A percentile compares a stretch with the other conserved stretches of the same genome.
Evolutionary conservation across 2,113 vertebrate species (phyloP).

Genomic region (Choloepus hoffmanni): DNA sequence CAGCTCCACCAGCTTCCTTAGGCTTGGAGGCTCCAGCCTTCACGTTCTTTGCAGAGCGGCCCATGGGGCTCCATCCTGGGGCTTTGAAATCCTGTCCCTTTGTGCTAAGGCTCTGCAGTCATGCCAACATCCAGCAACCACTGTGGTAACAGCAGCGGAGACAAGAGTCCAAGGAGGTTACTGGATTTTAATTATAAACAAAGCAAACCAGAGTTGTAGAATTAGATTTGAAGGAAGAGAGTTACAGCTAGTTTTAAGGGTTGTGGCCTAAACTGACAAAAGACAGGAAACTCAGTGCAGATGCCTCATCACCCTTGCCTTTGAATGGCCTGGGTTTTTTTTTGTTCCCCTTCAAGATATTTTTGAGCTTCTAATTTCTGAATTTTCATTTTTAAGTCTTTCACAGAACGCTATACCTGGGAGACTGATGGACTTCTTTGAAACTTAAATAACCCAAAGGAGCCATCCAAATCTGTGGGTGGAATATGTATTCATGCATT

Average conservation of each 20-base stretch:
- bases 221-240: slow-evolving; percentile 47
- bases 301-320: slow-evolving; percentile 47
- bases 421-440: slow-evolving; percentile 76
- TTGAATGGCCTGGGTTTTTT: neutral
- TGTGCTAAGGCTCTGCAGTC: neutral
- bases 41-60: neutral
- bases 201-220: slow-evolving; percentile 52
- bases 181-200: slow-evolving; percentile 70
- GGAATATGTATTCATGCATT: slow-evolving; percentile 75
- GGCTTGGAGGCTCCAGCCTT: neutral
- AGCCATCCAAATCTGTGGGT: slow-evolving; percentile 68
- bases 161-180: slow-evolving; percentile 56
- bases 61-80: neutral
- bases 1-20: neutral
- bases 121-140: neutral
- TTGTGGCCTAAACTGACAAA: slow-evolving; percentile 63
- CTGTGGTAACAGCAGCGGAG: neutral
- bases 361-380: slow-evolving; percentile 78
- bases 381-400: slow-evolving; percentile 74
- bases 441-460: slow-evolving; percentile 81
- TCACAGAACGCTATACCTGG: slow-evolving; percentile 54
- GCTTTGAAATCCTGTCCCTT: neutral
- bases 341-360: slow-evolving; percentile 59
- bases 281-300: slow-evolving; percentile 42
- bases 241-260: slow-evolving; percentile 63